A percentile compares a stretch with the other conserved stretches of the same genome.
Evolutionary conservation across 2,888 invertebrate species (phyloP).

Genomic region (Melipona bicolor): DNA sequence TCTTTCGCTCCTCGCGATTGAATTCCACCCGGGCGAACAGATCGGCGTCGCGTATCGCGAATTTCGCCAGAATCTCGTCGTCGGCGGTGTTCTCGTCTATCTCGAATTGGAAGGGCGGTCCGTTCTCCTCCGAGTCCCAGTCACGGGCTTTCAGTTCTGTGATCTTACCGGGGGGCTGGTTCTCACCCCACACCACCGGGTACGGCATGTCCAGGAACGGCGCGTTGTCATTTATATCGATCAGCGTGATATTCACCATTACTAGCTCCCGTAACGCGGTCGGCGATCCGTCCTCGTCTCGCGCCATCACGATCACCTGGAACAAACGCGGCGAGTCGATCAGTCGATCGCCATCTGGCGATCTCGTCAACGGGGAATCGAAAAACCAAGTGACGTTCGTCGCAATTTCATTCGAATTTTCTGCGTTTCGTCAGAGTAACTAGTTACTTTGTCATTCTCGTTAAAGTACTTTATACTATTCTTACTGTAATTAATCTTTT

Average conservation of each 20-base stretch:
- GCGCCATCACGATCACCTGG: conserved; percentile 87
- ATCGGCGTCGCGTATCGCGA: conserved; percentile 88
- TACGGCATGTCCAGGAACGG: conserved; percentile 93
- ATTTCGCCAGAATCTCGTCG: conserved; percentile 89
- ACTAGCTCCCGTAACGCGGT: conserved; percentile 87
- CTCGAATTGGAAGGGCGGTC: conserved; percentile 92
- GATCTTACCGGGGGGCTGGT: conserved; percentile 89
- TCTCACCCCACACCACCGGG: conserved; percentile 94
- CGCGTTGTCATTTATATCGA: conserved; percentile 97
- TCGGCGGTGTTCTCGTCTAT: conserved; percentile 86
- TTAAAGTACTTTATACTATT: too few species aligned
- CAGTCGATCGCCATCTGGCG: background rate
- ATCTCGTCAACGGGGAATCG: too few species aligned
- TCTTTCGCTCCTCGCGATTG: conserved; percentile 94
- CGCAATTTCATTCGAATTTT: too few species aligned
- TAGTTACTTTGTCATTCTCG: too few species aligned
- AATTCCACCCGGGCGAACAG: conserved; percentile 91
- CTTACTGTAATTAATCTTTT: too few species aligned
- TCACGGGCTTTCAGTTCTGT: conserved; percentile 90
- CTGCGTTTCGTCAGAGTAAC: too few species aligned
- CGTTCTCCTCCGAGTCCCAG: conserved; percentile 92
- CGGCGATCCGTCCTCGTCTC: conserved; percentile 89
- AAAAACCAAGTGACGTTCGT: too few species aligned
- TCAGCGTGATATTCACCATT: conserved; percentile 87
- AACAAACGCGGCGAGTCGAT: background rate